These are phyloP conservation scores for Drosophila nigricruria DNA, from an alignment of 2,888 invertebrate genomes.

Conservation along the genomic window DNA sequence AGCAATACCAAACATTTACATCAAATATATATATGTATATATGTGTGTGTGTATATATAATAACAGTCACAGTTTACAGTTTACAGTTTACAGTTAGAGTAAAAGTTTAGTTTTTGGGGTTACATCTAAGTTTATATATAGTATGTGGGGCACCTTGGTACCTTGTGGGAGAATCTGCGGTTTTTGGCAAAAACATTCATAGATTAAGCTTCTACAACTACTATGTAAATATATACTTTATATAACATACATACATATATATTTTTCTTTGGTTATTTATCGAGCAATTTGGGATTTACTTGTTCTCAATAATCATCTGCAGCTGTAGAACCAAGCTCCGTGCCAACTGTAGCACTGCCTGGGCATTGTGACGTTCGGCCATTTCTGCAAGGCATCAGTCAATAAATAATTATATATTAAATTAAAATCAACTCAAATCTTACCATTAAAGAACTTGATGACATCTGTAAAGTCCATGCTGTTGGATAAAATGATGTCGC, in stretches of 20 bases:
- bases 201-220: conserved; percentile 26
- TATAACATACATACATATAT: background rate
- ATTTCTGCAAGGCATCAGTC: conserved; percentile 89
- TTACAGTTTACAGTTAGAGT: conserved; percentile 28
- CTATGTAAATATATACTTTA: conserved; percentile 6
- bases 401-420: no score
- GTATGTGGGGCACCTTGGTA: conserved; percentile 25
- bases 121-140: conserved; percentile 20
- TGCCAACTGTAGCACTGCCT: conserved; percentile 92
- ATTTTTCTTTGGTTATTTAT: background rate
- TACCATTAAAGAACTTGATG: conserved; percentile 99
- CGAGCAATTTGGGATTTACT: conserved; percentile 86
- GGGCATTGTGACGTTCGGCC: conserved; percentile 97
- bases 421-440: conserved; percentile 31
- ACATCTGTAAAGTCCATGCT: conserved; percentile 99
- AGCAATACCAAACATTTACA: conserved; percentile 38
- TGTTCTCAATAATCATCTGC: conserved; percentile 96
- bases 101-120: conserved; percentile 4
- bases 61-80: conserved; percentile 38
- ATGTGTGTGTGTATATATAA: conserved; percentile 18
- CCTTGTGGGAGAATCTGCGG: conserved; percentile 38
- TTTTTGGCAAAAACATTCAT: conserved; percentile 47
- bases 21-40: conserved; percentile 23
- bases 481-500: conserved; percentile 97
- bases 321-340: conserved; percentile 94